Conservation (phyloP, 2,888 invertebrate genomes). For the Luperina nickerlii region DNA sequence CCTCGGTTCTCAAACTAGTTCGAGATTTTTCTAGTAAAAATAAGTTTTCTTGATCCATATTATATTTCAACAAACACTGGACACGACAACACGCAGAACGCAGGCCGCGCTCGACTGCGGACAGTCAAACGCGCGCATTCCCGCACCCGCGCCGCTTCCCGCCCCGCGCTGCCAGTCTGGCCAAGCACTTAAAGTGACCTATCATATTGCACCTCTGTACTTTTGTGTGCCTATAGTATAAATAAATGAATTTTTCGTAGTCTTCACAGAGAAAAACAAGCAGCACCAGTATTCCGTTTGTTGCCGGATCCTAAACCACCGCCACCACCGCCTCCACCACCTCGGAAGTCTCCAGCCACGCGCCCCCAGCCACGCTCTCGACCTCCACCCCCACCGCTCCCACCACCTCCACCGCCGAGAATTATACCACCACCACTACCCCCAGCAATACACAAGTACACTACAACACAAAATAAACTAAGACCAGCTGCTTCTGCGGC, state of each 20-base stretch:
- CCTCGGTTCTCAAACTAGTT: too few relatives aligned
- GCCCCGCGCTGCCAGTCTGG: too few relatives aligned
- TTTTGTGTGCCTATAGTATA: background rate
- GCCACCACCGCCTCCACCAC: constrained; percentile 4
- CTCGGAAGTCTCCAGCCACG: background rate
- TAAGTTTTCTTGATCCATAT: too few relatives aligned
- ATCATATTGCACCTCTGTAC: background rate
- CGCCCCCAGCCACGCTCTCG: rapidly evolving
- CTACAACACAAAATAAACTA: background rate
- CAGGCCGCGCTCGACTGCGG: too few relatives aligned
- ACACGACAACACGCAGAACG: too few relatives aligned
- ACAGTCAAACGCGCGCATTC: too few relatives aligned
- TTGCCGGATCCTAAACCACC: background rate
- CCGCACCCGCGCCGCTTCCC: too few relatives aligned
- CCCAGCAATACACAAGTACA: background rate
- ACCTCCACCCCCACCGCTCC: too few relatives aligned
- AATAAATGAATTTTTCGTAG: constrained; percentile 2
- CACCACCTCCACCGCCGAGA: background rate
- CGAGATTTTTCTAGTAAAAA: too few relatives aligned
- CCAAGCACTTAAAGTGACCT: background rate
- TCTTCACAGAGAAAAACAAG: background rate
- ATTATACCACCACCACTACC: constrained; percentile 33
- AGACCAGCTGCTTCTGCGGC: background rate
- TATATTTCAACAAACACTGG: too few relatives aligned
- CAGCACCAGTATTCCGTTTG: background rate